Base-by-base conservation (phyloP, 2,113 vertebrate genomes). In the Cheilinus undulatus region DNA sequence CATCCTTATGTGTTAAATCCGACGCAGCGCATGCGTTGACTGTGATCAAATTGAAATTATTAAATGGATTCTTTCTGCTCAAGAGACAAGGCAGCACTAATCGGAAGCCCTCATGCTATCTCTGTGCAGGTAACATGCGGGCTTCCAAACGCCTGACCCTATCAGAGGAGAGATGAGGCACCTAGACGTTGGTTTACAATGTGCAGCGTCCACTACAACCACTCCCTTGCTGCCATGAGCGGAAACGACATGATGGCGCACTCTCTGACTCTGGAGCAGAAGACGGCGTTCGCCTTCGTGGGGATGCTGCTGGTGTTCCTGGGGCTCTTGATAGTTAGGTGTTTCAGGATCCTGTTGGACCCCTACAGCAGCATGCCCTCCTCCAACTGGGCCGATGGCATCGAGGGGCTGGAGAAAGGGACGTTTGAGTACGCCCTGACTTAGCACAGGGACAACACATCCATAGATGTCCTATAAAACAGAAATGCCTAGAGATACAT, bases 331-430 rank as follows among this genome's bases (percentile, higher is more conserved):
- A 97, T 99, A 78, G 94, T 98, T 68, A 90, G 97, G 88, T 99
- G 97, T 91, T 99, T 99, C 93, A 93, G 96, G 88, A 98, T 99
- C 84, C 88, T 99, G 56, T 88, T 99, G 87, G 97, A 99, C 86
- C 97, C 97, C 0, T 98, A 99, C 70, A 98, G 96, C 76, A 98
- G 97, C 76, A 99, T 99, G 97, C 97, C 97, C 14, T 97, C 97
- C 7, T 98, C 97, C 49, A 98, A 97, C 0, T 99, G 97, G 97
- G 95, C 96, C 52, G 95, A 98, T 53, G 96, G 97, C 82, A 94
- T 98, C 3, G 97, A 98, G 84, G 97, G 96, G 27, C 84, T 98
- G 70, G 97, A 99, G 88, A 99, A 98, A 88, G 97, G 97, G 73
- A 97, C 96, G 26, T 99, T 99, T 87, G 97, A 98, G 90, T 97